Evolutionary conservation across 2,888 invertebrate species (phyloP).

Genomic region (Drosophila rubida): DNA sequence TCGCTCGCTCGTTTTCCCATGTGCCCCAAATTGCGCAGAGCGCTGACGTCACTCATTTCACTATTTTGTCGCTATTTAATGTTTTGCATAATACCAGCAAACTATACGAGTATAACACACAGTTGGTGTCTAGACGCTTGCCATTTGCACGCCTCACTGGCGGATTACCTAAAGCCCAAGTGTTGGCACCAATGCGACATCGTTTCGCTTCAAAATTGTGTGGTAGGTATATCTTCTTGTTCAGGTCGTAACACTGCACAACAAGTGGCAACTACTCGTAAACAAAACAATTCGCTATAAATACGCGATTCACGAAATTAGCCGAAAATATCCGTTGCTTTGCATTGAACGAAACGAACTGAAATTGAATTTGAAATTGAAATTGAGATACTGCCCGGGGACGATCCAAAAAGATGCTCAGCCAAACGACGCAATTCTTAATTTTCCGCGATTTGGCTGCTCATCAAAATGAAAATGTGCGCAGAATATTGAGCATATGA

Average conservation of each 20-base stretch:
- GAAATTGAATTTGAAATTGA: slow-evolving; percentile 26
- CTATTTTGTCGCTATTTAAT: slow-evolving; percentile 36
- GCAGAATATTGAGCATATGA: slow-evolving; percentile 27
- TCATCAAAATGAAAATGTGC: slow-evolving; percentile 36
- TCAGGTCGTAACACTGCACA: no score
- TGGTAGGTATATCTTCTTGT: neutral
- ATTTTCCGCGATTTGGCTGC: slow-evolving; percentile 17
- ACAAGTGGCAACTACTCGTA: slow-evolving; percentile 6
- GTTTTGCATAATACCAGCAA: slow-evolving; percentile 39
- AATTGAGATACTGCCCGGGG: slow-evolving; percentile 11
- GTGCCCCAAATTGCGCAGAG: slow-evolving; percentile 55
- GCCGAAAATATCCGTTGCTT: slow-evolving; percentile 47
- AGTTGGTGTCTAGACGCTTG: slow-evolving; percentile 48
- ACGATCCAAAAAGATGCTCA: slow-evolving; percentile 27
- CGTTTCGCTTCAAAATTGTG: neutral
- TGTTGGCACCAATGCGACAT: slow-evolving; percentile 69
- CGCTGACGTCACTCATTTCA: slow-evolving; percentile 64
- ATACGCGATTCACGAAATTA: slow-evolving; percentile 25
- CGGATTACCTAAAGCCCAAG: slow-evolving; percentile 69
- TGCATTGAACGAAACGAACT: slow-evolving; percentile 61
- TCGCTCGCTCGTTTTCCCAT: slow-evolving; percentile 15
- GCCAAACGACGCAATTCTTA: slow-evolving; percentile 20
- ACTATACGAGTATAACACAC: slow-evolving; percentile 1
- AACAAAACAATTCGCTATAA: slow-evolving; percentile 17
- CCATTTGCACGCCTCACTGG: slow-evolving; percentile 31